Evolutionary conservation across 2,888 invertebrate species (phyloP), one percentile per base, ranked within the genome.

Genomic region (Troilus luridus): DNA sequence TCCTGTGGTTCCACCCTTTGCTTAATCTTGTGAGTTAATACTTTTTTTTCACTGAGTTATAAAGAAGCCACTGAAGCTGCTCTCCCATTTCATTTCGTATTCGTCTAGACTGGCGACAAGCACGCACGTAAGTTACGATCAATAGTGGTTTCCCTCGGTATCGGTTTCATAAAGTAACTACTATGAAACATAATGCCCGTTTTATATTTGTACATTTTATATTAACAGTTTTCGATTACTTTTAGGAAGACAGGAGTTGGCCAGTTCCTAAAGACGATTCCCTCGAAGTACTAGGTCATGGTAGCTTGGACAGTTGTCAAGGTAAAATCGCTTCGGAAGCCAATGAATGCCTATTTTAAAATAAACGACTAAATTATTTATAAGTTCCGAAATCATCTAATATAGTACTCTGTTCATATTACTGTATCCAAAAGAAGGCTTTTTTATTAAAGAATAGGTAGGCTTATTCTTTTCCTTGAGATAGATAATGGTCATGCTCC

Each of bases 261-360:
- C 72, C 17, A 10, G 72, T 77, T 19, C 27, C 8, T 77, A 17
- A 77, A 77, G 72, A 9, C 17, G 72, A 27, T 77, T 24, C 67
- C 67, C 27, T 77, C 27, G 27, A 77, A 77, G 72, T 77, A 77
- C 72, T 77, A 77, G 72, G 72, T 77, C 72, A 77, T 77, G 72
- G 72, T 77, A 77, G 7, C 8, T 77, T 77, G 72, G 72, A 77
- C 17, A 27, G 72, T 77, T 77, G 72, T 77, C 72, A 77, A 77
- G 41, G 72, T 77, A 77, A 17, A 41, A 77, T 27, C 72, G 21
- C 24, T 62, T 67, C 27, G 17, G 72, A 41, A 41, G 72, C 72
- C 72, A 77, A 77, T 77, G 72, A 41, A 77, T 77, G 14, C 27
- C 41, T 77, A 0, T 17, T 77, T 77, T 77, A 17, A 77, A 77